phyloP scores from a whole-genome alignment of 2,888 invertebrate genomes.

The Aphidius colemani region DNA sequence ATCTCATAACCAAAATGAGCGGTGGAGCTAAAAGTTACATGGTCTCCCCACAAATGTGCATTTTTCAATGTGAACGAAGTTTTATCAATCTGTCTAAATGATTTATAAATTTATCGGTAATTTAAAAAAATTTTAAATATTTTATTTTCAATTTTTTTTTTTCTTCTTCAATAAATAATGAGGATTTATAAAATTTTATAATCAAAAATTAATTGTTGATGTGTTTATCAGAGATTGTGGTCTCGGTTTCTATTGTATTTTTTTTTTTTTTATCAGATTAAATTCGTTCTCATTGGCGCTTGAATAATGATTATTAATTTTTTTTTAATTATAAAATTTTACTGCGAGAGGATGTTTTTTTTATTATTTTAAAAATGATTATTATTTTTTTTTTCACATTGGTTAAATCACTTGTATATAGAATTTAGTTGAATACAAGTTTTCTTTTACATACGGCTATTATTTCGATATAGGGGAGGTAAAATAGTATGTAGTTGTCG shows the following conservation, averaged over 20 bases:
- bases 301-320: background rate
- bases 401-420: conserved; percentile 57
- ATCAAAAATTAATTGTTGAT: too few relatives aligned
- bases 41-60: conserved; percentile 61
- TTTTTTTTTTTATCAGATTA: conserved; percentile 10
- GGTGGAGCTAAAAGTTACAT: conserved; percentile 60
- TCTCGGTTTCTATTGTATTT: conserved; percentile 30
- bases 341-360: conserved; percentile 10
- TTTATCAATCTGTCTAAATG: conserved; percentile 52
- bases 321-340: conserved; percentile 27
- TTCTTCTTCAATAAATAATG: conserved; percentile 24
- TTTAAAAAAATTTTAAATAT: conserved; percentile 14
- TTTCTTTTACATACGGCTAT: conserved; percentile 61
- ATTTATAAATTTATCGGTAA: conserved; percentile 30
- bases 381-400: conserved; percentile 28
- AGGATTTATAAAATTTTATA: conserved; percentile 1
- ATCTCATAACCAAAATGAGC: conserved; percentile 42
- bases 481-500: conserved; percentile 61
- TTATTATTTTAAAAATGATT: conserved; percentile 12
- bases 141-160: conserved; percentile 25
- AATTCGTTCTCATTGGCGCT: background rate
- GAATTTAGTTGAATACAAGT: conserved; percentile 58
- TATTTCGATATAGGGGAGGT: conserved; percentile 60
- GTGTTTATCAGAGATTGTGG: too few relatives aligned
- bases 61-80: conserved; percentile 57